Percentiles rank a stretch among this genome's conserved stretches.
phyloP scores from a whole-genome alignment of 2,888 invertebrate species.

The Hecatera dysodea region DNA sequence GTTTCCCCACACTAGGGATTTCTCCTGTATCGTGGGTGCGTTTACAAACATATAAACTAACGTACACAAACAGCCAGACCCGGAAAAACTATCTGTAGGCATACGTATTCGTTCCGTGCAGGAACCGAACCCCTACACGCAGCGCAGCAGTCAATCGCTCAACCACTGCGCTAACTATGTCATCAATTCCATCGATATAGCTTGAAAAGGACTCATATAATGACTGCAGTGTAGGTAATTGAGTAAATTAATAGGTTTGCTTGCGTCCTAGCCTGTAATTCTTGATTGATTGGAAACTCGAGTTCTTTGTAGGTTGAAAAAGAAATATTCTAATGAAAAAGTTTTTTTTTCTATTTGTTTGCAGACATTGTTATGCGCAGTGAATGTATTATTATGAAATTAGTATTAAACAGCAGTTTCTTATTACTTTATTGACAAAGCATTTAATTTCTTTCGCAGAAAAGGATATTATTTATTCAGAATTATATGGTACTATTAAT shows the following conservation, averaged over 20 bases:
- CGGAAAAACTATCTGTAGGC: no score
- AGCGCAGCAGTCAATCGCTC: no score
- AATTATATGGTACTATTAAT: not conserved
- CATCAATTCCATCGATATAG: conserved; percentile 18
- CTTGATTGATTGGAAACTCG: conserved; percentile 11
- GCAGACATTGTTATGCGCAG: not conserved
- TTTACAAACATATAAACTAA: no score
- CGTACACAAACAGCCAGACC: no score
- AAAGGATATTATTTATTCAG: not conserved
- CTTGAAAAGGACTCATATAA: conserved; percentile 33
- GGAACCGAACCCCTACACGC: no score
- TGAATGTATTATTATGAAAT: not conserved
- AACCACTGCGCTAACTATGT: no score
- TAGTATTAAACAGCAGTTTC: not conserved
- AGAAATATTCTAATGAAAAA: no score
- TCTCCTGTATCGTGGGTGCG: no score
- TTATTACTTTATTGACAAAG: not conserved
- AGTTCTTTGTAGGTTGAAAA: conserved; percentile 9
- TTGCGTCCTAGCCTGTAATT: conserved; percentile 42
- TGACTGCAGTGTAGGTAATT: conserved; percentile 44
- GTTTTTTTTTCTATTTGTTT: conserved; percentile 5
- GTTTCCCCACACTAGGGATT: no score
- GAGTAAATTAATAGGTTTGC: conserved; percentile 45
- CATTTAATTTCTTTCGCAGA: not conserved
- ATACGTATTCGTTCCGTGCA: no score